Conservation (phyloP, 2,888 invertebrate species). For the Nasonovia ribisnigri region DNA sequence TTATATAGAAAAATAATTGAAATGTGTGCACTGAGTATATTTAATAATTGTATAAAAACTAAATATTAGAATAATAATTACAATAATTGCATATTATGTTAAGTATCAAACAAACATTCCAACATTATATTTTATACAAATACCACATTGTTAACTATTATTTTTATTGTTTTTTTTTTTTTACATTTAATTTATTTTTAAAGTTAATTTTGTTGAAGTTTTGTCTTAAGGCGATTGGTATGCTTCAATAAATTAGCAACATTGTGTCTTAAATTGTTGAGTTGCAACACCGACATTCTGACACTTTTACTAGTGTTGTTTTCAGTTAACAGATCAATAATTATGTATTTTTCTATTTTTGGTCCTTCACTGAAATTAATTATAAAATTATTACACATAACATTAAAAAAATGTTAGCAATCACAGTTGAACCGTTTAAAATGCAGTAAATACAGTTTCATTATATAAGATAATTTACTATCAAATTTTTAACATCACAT, state of each 20-base stretch:
- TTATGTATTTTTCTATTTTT: slow-evolving; percentile 37
- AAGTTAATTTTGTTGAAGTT: slow-evolving; percentile 50
- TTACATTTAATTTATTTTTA: neutral
- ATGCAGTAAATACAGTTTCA: neutral
- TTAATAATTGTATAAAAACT: slow-evolving; percentile 14
- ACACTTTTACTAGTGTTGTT: slow-evolving; percentile 43
- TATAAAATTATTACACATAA: neutral
- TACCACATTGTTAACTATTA: slow-evolving; percentile 23
- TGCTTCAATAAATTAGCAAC: slow-evolving; percentile 57
- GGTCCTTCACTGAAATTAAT: slow-evolving; percentile 43
- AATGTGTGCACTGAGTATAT: slow-evolving; percentile 41
- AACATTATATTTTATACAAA: neutral
- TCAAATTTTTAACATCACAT: neutral
- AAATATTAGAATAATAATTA: slow-evolving; percentile 24
- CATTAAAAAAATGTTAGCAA: neutral
- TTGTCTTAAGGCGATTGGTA: slow-evolving; percentile 39
- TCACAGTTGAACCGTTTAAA: neutral
- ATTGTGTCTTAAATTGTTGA: slow-evolving; percentile 51
- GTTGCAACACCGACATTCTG: slow-evolving; percentile 39
- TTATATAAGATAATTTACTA: neutral
- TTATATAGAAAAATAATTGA: neutral
- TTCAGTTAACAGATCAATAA: slow-evolving; percentile 37
- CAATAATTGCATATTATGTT: neutral
- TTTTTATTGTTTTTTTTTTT: neutral
- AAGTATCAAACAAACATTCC: slow-evolving; percentile 43